Evolutionary conservation across 2,888 invertebrate species (phyloP).

Genomic region (Tanypteryx hageni): DNA sequence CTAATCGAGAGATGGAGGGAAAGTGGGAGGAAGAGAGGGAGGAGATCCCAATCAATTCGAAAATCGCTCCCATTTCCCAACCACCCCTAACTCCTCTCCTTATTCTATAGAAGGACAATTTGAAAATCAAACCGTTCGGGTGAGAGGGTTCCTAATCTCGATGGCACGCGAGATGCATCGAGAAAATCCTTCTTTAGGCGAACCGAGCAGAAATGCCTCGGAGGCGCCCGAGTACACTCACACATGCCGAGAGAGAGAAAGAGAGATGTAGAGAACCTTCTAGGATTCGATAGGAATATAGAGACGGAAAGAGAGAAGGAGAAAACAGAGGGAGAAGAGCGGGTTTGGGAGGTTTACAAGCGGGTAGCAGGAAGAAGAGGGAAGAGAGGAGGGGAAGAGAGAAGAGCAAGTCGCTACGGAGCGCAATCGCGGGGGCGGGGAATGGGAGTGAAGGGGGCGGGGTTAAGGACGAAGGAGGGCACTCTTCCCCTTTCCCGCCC

Average conservation of each 20-base stretch:
- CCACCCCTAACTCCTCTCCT: background rate
- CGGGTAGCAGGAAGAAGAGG: background rate
- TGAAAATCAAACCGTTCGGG: slow-evolving; percentile 50
- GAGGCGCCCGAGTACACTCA: background rate
- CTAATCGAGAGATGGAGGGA: background rate
- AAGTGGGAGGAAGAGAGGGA: background rate
- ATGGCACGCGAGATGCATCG: slow-evolving; percentile 48
- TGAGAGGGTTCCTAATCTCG: slow-evolving; percentile 44
- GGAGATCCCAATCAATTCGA: background rate
- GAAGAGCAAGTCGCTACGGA: background rate
- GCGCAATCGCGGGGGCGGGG: slow-evolving; percentile 27
- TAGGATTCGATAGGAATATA: background rate
- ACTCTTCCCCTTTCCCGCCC: background rate
- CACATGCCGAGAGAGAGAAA: background rate
- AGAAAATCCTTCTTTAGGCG: slow-evolving; percentile 32
- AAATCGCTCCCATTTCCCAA: background rate
- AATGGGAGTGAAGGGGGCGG: slow-evolving; percentile 1
- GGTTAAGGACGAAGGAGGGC: slow-evolving; percentile 18
- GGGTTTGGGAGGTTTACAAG: slow-evolving; percentile 10
- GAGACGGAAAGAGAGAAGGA: background rate
- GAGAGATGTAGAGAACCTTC: background rate
- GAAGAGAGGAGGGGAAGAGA: background rate
- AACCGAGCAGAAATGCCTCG: slow-evolving; percentile 42
- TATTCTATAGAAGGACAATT: slow-evolving; percentile 53
- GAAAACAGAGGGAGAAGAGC: background rate